Evolutionary conservation across 2,888 invertebrate species (phyloP), one percentile per base, ranked within the genome.

Genomic region (Trachelus tabidus): DNA sequence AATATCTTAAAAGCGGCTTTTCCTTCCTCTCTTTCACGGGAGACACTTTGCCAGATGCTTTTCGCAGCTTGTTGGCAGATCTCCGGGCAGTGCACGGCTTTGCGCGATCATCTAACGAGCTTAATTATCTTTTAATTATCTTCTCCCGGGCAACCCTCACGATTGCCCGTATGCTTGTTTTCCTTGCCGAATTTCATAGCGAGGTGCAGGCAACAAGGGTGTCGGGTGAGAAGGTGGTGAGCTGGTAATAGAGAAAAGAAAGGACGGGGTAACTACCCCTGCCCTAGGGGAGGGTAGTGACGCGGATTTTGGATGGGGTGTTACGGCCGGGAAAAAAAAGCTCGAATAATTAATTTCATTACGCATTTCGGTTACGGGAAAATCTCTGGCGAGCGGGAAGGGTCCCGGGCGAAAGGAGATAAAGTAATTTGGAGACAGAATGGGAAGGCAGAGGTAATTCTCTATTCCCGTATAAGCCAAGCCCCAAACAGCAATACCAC

Each of bases 401-500:
- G 71, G 31, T 34, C 31, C 31, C 40, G 34, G 35, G 73, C 77
- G 73, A 73, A 77, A 77, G 77, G n/a, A 77, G 77, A 73, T 73
- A 73, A 77, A 73, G 77, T 77, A 77, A 71, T 77, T 73, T 68
- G 37, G 77, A 35, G 73, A 77, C 40, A 77, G 73, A 73, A 73
- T 35, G 34, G 77, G 74, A 74, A 34, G 35, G 35, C 74, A 35
- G 74, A 37, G 71, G 76, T 69, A 33, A 37, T 31, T 35, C 35
- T 12, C 71, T 34, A 34, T 33, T n/a, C 71, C 71, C 71, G 11
- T 71, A 71, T 71, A 34, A 34, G 71, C 31, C 15, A 3, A 6
- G 34, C 12, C 71, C 71, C 71, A 33, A 71, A 71, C 71, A 71
- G 71, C 30, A 71, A 71, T 71, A 34, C 12, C 31, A 15, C 12